Evolutionary conservation across 2,888 invertebrate genomes (phyloP), one percentile per base, ranked within the genome.

Genomic region (Noctuana brunneofusca): DNA sequence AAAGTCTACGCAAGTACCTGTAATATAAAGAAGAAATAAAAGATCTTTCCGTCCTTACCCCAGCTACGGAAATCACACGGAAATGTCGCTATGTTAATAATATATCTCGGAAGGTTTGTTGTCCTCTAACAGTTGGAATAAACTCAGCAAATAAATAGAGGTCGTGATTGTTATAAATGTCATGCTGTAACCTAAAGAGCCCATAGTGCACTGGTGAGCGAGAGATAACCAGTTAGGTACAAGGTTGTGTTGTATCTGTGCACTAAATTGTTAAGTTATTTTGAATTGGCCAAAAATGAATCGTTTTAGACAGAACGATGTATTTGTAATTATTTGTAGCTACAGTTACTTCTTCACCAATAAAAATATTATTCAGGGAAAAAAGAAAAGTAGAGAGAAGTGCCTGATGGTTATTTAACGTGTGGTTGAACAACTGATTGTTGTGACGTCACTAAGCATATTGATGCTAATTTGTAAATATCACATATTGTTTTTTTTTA

Each of bases 121-220:
- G 32, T 12, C 32, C 2, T 32, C 32, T 32, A 32, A 24, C n/a
- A 9, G 49, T 24, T 27, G 4, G 50, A 46, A 46, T 56, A 46
- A 56, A 20, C 18, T 55, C 11, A 8, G 16, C n/a, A 55, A 18
- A 46, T 35, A 30, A 27, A 24, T 11, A 2, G 30, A 38, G 52
- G 22, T 59, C 52, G 59, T 58, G 58, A 50, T 58, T 58, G 50
- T 52, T 18, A 53, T 38, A 52, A 58, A 58, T 58, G 58, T 30
- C 52, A 58, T 43, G 52, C 52, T 41, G 41, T 52, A 41, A 52
- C 50, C 52, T 58, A 43, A 27, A 52, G 41, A 49, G 52, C 20
- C 30, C 43, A 52, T 32, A 43, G 30, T 43, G 41, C 30, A 43
- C 52, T 6, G 27, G 38, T 27, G 50, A 58, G 22, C 27, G 49